Conservation (phyloP, 1,140 invertebrate genomes). For the Halyomorpha halys region DNA sequence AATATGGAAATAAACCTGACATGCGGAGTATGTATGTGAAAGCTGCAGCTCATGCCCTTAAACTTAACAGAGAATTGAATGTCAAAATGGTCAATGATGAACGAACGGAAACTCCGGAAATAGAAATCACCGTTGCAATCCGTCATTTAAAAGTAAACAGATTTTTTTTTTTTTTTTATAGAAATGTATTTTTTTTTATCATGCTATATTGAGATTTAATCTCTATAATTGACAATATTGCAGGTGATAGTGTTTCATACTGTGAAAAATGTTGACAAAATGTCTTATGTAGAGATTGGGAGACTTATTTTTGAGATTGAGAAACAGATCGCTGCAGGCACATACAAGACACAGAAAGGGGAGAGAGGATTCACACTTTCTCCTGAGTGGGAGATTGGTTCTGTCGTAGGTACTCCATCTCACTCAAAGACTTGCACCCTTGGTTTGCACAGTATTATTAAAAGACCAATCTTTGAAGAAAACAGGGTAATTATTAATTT, state of each 20-base stretch:
- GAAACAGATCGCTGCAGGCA: not conserved
- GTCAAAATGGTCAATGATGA: too few species aligned
- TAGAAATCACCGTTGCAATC: too few species aligned
- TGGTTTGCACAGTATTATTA: not conserved
- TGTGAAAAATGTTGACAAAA: not conserved
- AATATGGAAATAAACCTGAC: too few species aligned
- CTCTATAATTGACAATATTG: not conserved
- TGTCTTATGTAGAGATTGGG: not conserved
- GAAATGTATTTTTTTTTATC: too few species aligned
- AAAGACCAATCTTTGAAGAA: not conserved
- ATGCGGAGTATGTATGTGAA: too few species aligned
- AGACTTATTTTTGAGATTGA: not conserved
- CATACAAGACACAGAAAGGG: not conserved
- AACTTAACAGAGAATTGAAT: too few species aligned
- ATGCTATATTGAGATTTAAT: too few species aligned
- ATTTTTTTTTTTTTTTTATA: too few species aligned
- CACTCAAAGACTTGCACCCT: not conserved
- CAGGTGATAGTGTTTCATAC: conserved; percentile 2
- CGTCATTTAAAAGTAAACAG: too few species aligned
- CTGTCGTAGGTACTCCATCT: not conserved
- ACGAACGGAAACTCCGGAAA: too few species aligned
- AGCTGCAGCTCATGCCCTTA: too few species aligned
- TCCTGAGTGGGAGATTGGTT: not conserved
- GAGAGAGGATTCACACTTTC: not conserved
- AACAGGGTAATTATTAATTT: not conserved